phyloP scores from a whole-genome alignment of 64 coral and sea anemone species.

The Dendrophyllia cribrosa region DNA sequence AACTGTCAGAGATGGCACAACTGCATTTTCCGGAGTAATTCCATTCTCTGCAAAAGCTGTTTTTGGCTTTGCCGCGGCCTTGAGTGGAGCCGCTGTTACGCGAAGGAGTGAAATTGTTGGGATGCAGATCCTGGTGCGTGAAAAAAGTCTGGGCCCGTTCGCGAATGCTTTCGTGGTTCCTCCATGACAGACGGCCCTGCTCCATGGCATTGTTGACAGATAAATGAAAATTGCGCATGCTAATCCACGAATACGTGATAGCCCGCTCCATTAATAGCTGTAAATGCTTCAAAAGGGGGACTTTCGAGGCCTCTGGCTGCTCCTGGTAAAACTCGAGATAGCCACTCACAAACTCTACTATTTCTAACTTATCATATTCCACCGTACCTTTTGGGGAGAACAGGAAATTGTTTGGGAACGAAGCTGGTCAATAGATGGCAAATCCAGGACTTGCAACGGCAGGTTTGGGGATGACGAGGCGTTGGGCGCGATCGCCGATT shows the following conservation, averaged over 20 bases:
- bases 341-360: slow-evolving; percentile 53
- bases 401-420: slow-evolving; percentile 47
- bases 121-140: slow-evolving; percentile 35
- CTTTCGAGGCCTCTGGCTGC: slow-evolving; percentile 38
- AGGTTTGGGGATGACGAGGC: not conserved
- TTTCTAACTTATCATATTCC: slow-evolving; percentile 26
- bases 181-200: slow-evolving; percentile 28
- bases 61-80: not conserved
- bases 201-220: slow-evolving; percentile 36
- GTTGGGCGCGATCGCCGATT: not conserved
- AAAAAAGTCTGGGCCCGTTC: slow-evolving; percentile 58
- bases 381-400: slow-evolving; percentile 35
- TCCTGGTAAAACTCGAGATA: slow-evolving; percentile 58
- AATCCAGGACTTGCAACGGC: not conserved
- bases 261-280: slow-evolving; percentile 58
- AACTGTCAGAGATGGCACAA: not conserved
- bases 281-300: slow-evolving; percentile 48
- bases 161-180: not conserved
- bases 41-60: slow-evolving; percentile 9
- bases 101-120: not conserved
- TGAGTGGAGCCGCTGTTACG: not conserved
- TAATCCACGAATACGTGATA: slow-evolving; percentile 47
- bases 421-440: not conserved
- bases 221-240: slow-evolving; percentile 38
- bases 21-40: slow-evolving; percentile 20